These are phyloP conservation scores for Callyntrura guangdongensis DNA, from an alignment of 2,888 invertebrate genomes.

Conservation along the genomic window DNA sequence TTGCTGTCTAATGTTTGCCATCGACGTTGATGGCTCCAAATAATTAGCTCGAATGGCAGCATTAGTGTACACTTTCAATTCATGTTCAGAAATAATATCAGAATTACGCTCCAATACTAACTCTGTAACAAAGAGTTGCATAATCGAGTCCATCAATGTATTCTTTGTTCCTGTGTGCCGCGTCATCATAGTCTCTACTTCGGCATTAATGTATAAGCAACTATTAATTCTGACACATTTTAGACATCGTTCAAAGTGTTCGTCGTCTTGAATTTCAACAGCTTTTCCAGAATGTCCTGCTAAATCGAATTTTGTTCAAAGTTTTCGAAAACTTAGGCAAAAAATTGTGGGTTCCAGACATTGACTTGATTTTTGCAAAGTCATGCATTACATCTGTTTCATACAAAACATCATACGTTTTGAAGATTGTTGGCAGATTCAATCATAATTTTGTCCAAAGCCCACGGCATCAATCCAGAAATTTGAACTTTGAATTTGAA, in stretches of 20 bases:
- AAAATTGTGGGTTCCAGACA: neutral
- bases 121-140: neutral
- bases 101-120: neutral
- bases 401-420: no score
- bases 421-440: neutral
- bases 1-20: neutral
- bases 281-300: no score
- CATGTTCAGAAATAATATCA: neutral
- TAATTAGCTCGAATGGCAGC: neutral
- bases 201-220: no score
- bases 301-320: no score
- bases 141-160: no score
- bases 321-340: neutral
- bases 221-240: no score
- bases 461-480: neutral
- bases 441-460: neutral
- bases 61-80: neutral
- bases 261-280: no score
- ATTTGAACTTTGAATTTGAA: neutral
- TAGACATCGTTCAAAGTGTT: no score
- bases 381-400: no score
- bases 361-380: no score
- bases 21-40: neutral
- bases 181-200: no score
- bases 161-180: no score